Percentiles rank a stretch among this genome's conserved stretches.
Evolutionary conservation across 2,888 invertebrate genomes (phyloP).

Genomic region (Epistrophe eligans): DNA sequence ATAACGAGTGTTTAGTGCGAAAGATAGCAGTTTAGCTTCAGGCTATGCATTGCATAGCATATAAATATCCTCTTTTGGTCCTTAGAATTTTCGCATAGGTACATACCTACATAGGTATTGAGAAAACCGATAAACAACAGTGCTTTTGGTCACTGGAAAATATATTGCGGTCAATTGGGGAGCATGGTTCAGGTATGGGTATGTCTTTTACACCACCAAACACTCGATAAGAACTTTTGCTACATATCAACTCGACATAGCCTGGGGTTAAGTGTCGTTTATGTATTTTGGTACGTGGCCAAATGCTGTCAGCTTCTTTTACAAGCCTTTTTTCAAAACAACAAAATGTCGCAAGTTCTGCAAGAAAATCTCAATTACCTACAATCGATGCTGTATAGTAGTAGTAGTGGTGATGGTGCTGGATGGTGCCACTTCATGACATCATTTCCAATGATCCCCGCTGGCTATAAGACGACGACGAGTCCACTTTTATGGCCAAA

Average conservation of each 20-base stretch:
- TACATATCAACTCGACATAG: background rate
- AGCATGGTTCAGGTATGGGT: slow-evolving; percentile 9
- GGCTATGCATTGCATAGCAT: slow-evolving; percentile 43
- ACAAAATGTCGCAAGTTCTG: slow-evolving; percentile 29
- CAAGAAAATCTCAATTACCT: slow-evolving; percentile 31
- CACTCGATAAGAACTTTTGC: slow-evolving; percentile 59
- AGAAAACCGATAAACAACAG: slow-evolving; percentile 41
- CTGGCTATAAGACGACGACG: slow-evolving; percentile 14
- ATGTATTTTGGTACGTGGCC: slow-evolving; percentile 50
- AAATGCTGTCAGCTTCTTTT: slow-evolving; percentile 11
- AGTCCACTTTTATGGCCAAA: slow-evolving; percentile 45
- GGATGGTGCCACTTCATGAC: slow-evolving; percentile 6
- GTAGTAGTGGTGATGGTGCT: background rate
- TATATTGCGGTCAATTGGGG: slow-evolving; percentile 69
- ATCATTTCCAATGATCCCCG: slow-evolving; percentile 45
- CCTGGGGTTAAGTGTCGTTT: slow-evolving; percentile 26
- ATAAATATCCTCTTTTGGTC: slow-evolving; percentile 41
- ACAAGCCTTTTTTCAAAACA: slow-evolving; percentile 18
- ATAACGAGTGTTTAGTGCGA: slow-evolving; percentile 44
- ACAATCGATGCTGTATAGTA: background rate
- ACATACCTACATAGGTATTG: too few species aligned
- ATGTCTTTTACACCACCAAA: background rate
- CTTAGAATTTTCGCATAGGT: slow-evolving; percentile 10
- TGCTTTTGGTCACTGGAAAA: slow-evolving; percentile 58
- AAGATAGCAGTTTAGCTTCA: slow-evolving; percentile 59